Evolutionary conservation across 2,888 invertebrate species (phyloP), one percentile per base, ranked within the genome.

Genomic region (Glyphotaelius pellucidus): DNA sequence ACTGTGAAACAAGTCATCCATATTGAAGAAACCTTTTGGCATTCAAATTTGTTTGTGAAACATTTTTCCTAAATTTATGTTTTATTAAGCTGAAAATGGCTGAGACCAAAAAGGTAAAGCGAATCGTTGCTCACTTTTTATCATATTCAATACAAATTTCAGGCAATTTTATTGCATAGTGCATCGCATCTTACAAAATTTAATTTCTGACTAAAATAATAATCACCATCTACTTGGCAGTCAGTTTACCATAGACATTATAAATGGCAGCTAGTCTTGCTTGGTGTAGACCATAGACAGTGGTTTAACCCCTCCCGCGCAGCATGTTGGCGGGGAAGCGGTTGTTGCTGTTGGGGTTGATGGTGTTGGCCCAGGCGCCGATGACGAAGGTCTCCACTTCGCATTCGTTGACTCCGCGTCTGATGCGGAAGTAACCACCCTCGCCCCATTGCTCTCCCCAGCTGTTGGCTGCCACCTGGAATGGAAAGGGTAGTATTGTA

Each of bases 401-500:
- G 94, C 98, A 98, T 94, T 99, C 99, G 95, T 99, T 98, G 90
- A 94, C 95, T 83, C 99, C 99, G 92, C 98, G 97, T 9, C 96
- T 95, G 94, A 99, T 99, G 92, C 97, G 97, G 97, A 99, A 99
- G 94, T 97, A 98, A 0, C 99, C 99, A 93, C 97, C 96, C 94
- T 99, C 99, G 15, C 99, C 99, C 99, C 99, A 99, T 94, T 97
- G 96, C 0, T 95, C 94, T 14, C 99, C 99, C 99, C 99, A 99
- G 67, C 99, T 99, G 95, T 99, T 99, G 87, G 98, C 98, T 83
- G 98, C 98, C 94, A 98, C 96, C 99, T 99, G 96, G 7, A 96
- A 95, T 93, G 67, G 93, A 93, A 85, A 32, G 91, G 86, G 91
- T 31, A 11, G 19, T 80, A 47, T 47, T 47, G 42, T 47, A 47